Base-by-base conservation (phyloP, 2,888 invertebrate species). In the Plusia festucae region DNA sequence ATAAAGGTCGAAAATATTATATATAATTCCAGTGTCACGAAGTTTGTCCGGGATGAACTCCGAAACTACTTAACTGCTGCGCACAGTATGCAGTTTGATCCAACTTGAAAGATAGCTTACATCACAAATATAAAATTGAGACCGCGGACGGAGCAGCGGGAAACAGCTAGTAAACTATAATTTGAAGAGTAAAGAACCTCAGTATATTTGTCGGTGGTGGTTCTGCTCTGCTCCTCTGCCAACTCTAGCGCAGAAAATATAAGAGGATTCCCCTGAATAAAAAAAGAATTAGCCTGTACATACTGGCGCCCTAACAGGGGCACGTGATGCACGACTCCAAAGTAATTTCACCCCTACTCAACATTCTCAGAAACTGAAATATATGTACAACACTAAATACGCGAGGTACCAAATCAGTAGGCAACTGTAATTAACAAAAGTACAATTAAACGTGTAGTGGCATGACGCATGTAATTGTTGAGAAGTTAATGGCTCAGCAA, bases 401-500 rank as follows among this genome's bases (percentile, higher is more conserved):
- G 24, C 24, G n/a, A n/a, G n/a, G n/a, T 24, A 24, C 46, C 60
- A 64, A 49, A 52, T 2, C 16, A 40, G 16, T 24, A n/a, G n/a
- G n/a, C n/a, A 49, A 11, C 20, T 60, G 8, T 69, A 59, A 73
- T 74, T 71, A 64, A 75, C 61, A 40, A 40, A 40, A 40, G 40
- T 5, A n/a, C n/a, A 40, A 40, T 40, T 40, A 40, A 40, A 40
- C 40, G 40, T 5, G 20, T 55, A 30, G 61, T 53, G 69, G 58
- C 68, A 72, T 49, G 59, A 32, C 58, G 44, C 32, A 65, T 69
- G 60, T 61, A 69, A 66, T 69, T 65, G 65, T 69, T 52, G 63
- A 64, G 54, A 64, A 59, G 27, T 68, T 70, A 68, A 73, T 62
- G 54, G 70, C 68, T 62, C 55, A 46, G 44, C 68, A 65, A 65